phyloP scores from a whole-genome alignment of 2,888 invertebrate genomes.

The Temnothorax ravouxi region DNA sequence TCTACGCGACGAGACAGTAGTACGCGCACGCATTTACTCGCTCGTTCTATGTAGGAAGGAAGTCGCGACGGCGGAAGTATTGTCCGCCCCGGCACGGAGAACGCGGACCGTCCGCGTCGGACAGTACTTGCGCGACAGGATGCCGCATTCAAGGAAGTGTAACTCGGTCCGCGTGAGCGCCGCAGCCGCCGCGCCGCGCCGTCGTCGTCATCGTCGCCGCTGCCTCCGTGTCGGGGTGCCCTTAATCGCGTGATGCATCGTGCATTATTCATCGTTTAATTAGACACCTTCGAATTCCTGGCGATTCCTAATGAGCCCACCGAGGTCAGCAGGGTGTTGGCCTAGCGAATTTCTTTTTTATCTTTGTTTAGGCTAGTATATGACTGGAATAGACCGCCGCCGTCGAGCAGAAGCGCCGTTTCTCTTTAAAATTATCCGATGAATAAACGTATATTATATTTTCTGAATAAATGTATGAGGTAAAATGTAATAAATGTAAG shows the following conservation, averaged over 20 bases:
- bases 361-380: conserved; percentile 1
- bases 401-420: not conserved
- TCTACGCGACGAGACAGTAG: conserved; percentile 73
- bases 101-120: conserved; percentile 59
- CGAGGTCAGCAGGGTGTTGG: conserved; percentile 17
- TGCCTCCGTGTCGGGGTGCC: conserved; percentile 76
- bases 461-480: not conserved
- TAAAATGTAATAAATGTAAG: not conserved
- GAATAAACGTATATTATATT: too few species aligned
- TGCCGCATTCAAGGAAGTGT: conserved; percentile 83
- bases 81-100: conserved; percentile 73
- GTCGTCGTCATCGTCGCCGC: conserved; percentile 32
- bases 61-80: conserved; percentile 78
- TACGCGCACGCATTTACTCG: conserved; percentile 81
- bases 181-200: not conserved
- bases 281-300: conserved; percentile 76
- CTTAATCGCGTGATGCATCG: conserved; percentile 81
- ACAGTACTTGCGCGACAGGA: conserved; percentile 82
- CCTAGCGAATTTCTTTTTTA: not conserved
- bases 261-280: conserved; percentile 83
- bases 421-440: not conserved
- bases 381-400: not conserved
- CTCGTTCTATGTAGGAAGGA: conserved; percentile 82
- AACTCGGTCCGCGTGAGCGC: conserved; percentile 75
- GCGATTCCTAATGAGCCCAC: conserved; percentile 62